Conservation (phyloP, 1,140 invertebrate genomes). For the Lepidurus arcticus region DNA sequence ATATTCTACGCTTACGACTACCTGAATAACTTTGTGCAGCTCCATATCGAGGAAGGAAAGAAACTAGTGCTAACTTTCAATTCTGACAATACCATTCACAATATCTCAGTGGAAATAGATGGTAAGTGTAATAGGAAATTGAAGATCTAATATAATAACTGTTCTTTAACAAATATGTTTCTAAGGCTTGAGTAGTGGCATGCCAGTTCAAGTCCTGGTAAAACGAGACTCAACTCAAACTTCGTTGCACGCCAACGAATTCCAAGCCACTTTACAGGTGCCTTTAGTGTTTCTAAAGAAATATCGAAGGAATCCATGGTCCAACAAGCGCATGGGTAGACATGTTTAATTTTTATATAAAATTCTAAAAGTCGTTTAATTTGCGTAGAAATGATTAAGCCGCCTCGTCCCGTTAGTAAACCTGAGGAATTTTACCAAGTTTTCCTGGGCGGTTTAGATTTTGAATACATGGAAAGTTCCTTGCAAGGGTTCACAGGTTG, state of each 20-base stretch:
- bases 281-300: conserved; percentile 60
- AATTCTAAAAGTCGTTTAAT: neutral
- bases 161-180: conserved; percentile 33
- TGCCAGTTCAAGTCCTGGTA: conserved; percentile 78
- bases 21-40: conserved; percentile 86
- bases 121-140: conserved; percentile 42
- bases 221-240: conserved; percentile 64
- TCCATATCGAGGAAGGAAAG: conserved; percentile 70
- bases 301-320: conserved; percentile 39
- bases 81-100: conserved; percentile 67
- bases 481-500: conserved; percentile 77
- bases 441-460: conserved; percentile 78
- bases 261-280: conserved; percentile 61
- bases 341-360: neutral
- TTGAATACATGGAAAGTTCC: conserved; percentile 44
- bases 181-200: conserved; percentile 63
- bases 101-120: conserved; percentile 65
- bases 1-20: conserved; percentile 88
- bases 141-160: neutral
- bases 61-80: conserved; percentile 78
- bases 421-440: conserved; percentile 74
- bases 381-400: conserved; percentile 67
- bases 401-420: conserved; percentile 70
- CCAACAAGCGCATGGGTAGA: conserved; percentile 38
- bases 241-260: conserved; percentile 74